Evolutionary conservation across 2,113 vertebrate genomes (phyloP), one percentile per base, ranked within the genome.

Genomic region (Melanerpes aurifrons): DNA sequence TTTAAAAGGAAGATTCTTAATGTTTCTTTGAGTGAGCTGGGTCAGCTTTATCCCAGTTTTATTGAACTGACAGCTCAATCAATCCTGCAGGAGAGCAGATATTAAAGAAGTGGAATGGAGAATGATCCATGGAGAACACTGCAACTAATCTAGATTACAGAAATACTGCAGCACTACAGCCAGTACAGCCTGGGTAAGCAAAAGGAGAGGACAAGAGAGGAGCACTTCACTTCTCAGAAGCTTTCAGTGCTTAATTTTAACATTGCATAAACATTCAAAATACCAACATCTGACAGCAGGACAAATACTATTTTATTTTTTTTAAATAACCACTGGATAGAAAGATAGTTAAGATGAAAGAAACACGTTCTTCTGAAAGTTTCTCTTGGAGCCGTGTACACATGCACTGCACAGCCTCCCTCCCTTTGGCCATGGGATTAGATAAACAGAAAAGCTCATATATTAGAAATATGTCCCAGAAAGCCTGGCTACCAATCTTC

Each of bases 161-260:
- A 63, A 67, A 67, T 3, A 47, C 35, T 26, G 67, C 70, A 92
- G 83, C 22, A 29, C 58, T 48, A 25, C 40, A 91, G 54, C 37
- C 59, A 86, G 14, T 9, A 63, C 35, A 87, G 32, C 11, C n/a
- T 3, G 2, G 13, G n/a, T 14, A 59, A 63, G 31, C 63, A 73
- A 26, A 58, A 21, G 2, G 13, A 73, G 4, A 4, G 9, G 13
- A 12, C 0, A 0, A 45, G 67, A 69, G 5, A n/a, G 26, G 17
- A 63, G 29, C 37, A 40, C 47, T 58, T 84, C 16, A 40, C 50
- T 63, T 66, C 37, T 43, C 2, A 0, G 8, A 75, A 5, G 3
- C 37, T 85, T 84, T 59, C 56, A 53, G 15, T 26, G 7, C 25
- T 85, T 80, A 54, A 73, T 72, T 87, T 45, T 48, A 80, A 48